Conservation (phyloP, 2,797 vertebrate species). For the Lates japonicus region DNA sequence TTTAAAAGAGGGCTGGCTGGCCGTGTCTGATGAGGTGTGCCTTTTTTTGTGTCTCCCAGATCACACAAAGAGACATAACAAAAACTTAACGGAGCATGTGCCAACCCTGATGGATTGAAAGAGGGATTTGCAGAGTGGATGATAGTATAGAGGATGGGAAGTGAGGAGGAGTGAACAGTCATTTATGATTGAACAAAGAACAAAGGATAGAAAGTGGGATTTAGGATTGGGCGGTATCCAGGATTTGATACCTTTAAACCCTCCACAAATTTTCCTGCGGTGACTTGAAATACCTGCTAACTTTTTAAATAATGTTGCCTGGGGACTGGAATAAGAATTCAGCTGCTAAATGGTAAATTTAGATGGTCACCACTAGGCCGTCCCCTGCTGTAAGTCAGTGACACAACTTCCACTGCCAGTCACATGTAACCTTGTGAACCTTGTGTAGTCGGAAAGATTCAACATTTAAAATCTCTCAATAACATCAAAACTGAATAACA, state of each 20-base stretch:
- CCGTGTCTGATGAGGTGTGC: constrained; percentile 33
- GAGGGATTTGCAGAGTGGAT: constrained; percentile 29
- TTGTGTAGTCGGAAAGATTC: neutral
- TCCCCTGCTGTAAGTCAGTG: neutral
- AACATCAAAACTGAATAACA: neutral
- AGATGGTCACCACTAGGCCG: neutral
- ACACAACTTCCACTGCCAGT: neutral
- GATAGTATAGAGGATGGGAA: constrained; percentile 13
- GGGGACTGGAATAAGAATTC: neutral
- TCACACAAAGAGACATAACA: constrained; percentile 16
- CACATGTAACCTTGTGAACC: neutral
- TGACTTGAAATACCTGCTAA: constrained; percentile 14
- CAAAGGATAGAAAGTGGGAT: constrained; percentile 31
- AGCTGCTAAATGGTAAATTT: constrained; percentile 7
- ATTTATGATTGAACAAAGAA: constrained; percentile 39
- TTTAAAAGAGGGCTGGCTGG: constrained; percentile 10
- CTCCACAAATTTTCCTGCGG: constrained; percentile 3
- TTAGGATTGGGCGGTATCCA: constrained; percentile 6
- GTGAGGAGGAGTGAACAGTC: constrained; percentile 11
- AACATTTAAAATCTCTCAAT: neutral
- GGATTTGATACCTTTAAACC: constrained; percentile 33
- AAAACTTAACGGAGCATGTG: constrained; percentile 23
- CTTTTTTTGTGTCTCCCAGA: constrained; percentile 26
- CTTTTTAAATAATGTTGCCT: neutral
- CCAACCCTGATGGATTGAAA: constrained; percentile 24